Conservation (phyloP, 2,888 invertebrate species). For the Sminthurides aquaticus region DNA sequence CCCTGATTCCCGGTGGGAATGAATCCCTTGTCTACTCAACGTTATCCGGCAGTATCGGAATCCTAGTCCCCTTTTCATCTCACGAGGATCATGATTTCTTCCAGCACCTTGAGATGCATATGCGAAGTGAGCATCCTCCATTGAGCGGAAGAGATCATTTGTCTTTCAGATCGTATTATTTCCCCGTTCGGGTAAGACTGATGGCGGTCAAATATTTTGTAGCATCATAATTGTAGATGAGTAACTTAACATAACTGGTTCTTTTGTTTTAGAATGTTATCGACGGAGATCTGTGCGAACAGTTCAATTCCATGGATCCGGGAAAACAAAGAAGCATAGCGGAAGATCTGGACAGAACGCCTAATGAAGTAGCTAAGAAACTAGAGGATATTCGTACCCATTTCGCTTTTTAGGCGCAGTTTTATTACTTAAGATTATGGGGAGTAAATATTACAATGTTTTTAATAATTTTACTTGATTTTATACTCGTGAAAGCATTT, state of each 20-base stretch:
- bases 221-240: not conserved
- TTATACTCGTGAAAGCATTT: not conserved
- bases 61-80: slow-evolving; percentile 86
- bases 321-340: slow-evolving; percentile 91
- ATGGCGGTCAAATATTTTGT: slow-evolving; percentile 13
- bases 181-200: slow-evolving; percentile 86
- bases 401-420: slow-evolving; percentile 80
- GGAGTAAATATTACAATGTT: not conserved
- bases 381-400: slow-evolving; percentile 96
- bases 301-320: slow-evolving; percentile 91
- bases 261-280: slow-evolving; percentile 72
- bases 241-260: slow-evolving; percentile 1
- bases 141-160: slow-evolving; percentile 95
- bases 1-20: slow-evolving; percentile 92
- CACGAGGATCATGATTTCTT: slow-evolving; percentile 98
- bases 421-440: not conserved
- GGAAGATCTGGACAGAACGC: slow-evolving; percentile 85
- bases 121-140: slow-evolving; percentile 93
- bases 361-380: slow-evolving; percentile 96
- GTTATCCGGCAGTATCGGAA: slow-evolving; percentile 83
- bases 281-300: slow-evolving; percentile 98
- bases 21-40: slow-evolving; percentile 96
- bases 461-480: not conserved
- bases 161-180: slow-evolving; percentile 93
- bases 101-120: slow-evolving; percentile 98